phyloP scores from a whole-genome alignment of 1,140 invertebrate species.

The Batillaria attramentaria region DNA sequence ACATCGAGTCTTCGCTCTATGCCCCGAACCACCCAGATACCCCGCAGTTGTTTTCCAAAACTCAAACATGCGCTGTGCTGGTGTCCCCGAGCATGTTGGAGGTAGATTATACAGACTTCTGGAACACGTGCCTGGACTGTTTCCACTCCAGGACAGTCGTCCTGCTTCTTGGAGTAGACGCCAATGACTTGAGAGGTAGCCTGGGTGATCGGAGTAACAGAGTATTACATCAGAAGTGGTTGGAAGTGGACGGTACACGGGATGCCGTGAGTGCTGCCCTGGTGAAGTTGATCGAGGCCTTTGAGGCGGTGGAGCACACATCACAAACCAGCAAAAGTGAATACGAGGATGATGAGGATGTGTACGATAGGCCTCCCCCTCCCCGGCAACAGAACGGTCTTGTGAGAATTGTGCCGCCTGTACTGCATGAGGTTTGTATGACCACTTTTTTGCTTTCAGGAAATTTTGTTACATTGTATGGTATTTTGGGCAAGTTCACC shows the following conservation, averaged over 20 bases:
- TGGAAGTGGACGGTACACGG: conserved; percentile 12
- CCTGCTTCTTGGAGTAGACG: conserved; percentile 16
- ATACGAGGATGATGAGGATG: neutral
- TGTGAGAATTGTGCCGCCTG: conserved; percentile 1
- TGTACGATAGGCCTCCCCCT: conserved; percentile 27
- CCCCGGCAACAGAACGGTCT: conserved; percentile 17
- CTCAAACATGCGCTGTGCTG: conserved; percentile 17
- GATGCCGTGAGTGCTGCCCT: neutral
- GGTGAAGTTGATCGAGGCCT: conserved; percentile 22
- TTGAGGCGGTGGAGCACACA: neutral
- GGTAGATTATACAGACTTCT: neutral
- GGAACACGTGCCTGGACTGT: neutral
- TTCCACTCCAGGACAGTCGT: conserved; percentile 17
- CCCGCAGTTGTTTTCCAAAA: neutral
- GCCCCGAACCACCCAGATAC: neutral
- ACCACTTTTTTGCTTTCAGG: too few species aligned
- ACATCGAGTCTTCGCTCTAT: conserved; percentile 14
- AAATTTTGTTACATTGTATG: too few species aligned
- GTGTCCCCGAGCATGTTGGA: conserved; percentile 20
- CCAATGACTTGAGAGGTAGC: neutral
- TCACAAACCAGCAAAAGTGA: neutral
- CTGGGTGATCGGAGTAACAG: neutral
- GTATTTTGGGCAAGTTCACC: too few species aligned
- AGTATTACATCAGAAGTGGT: neutral
- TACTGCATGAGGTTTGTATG: conserved; percentile 21